Conservation (phyloP, 2,888 invertebrate genomes). For the Drosophila affinis region DNA sequence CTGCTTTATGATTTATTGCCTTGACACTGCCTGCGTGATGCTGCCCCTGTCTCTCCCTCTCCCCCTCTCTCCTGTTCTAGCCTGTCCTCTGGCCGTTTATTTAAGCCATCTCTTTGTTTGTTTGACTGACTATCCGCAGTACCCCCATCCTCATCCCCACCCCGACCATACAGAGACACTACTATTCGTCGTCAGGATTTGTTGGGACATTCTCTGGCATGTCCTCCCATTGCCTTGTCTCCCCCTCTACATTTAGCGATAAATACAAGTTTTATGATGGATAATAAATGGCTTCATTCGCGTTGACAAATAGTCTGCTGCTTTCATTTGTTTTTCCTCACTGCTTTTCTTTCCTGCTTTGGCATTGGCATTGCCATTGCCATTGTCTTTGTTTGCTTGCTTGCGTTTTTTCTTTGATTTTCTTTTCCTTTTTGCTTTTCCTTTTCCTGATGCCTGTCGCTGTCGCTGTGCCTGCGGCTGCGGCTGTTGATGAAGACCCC, state of each 20-base stretch:
- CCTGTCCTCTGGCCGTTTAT: constrained; percentile 43
- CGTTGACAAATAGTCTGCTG: constrained; percentile 82
- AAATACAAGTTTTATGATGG: constrained; percentile 82
- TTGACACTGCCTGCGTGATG: constrained; percentile 69
- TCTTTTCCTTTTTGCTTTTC: constrained; percentile 24
- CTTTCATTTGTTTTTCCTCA: constrained; percentile 72
- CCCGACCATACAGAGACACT: constrained; percentile 49
- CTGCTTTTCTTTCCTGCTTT: neutral
- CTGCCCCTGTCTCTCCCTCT: constrained; percentile 18
- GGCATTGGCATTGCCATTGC: constrained; percentile 26
- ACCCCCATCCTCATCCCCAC: neutral
- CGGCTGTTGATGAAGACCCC: constrained; percentile 17
- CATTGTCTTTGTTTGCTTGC: constrained; percentile 25
- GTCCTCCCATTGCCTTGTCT: constrained; percentile 26
- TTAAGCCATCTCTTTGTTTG: constrained; percentile 73
- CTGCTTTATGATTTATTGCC: constrained; percentile 79
- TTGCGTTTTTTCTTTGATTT: constrained; percentile 33
- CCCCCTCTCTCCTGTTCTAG: neutral
- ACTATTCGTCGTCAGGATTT: constrained; percentile 76
- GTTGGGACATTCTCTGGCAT: constrained; percentile 65
- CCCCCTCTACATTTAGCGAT: constrained; percentile 71
- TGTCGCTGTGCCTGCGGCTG: neutral
- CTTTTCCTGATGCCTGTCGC: neutral
- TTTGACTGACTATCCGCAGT: constrained; percentile 58
- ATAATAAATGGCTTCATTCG: constrained; percentile 82